phyloP scores from a whole-genome alignment of 1,140 invertebrate species.

The Mycetomoellerius zeteki region DNA sequence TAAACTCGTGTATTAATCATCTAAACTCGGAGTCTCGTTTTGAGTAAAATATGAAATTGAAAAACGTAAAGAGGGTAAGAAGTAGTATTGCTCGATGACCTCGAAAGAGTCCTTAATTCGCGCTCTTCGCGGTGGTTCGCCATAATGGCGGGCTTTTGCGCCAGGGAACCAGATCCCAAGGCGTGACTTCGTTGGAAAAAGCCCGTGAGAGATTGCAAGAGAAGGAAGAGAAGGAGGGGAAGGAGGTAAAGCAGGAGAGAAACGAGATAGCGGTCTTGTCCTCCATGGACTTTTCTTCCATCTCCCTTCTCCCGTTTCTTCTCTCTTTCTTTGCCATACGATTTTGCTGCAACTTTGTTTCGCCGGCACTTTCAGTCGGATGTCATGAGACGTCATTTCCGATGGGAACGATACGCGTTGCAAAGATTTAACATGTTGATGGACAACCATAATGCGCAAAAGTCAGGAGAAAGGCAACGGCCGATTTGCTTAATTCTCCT shows the following conservation, averaged over 20 bases:
- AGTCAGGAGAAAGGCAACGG: conserved; percentile 6
- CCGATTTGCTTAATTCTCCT: not conserved
- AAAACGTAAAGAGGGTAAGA: conserved; percentile 45
- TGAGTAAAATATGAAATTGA: conserved; percentile 17
- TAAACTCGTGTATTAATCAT: not conserved
- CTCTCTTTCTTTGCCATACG: conserved; percentile 43
- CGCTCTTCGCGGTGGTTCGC: conserved; percentile 20
- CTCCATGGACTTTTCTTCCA: conserved; percentile 56
- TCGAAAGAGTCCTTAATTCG: conserved; percentile 51
- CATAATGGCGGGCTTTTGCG: conserved; percentile 60
- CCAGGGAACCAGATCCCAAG: conserved; percentile 43
- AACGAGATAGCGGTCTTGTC: conserved; percentile 63
- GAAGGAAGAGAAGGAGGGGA: not conserved
- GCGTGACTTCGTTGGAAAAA: conserved; percentile 57
- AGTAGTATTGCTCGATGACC: conserved; percentile 31
- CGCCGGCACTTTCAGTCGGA: conserved; percentile 55
- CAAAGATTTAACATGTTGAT: conserved; percentile 48
- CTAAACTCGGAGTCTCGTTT: conserved; percentile 4
- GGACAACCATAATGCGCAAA: conserved; percentile 43
- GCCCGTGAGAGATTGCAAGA: conserved; percentile 48
- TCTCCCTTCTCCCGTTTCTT: conserved; percentile 1
- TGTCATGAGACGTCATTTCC: conserved; percentile 61
- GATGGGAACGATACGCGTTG: conserved; percentile 40
- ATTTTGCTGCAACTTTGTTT: conserved; percentile 58
- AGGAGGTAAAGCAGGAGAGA: conserved; percentile 41